Evolutionary conservation across 2,797 vertebrate species (phyloP), one percentile per base, ranked within the genome.

Genomic region (Danio aesculapii): DNA sequence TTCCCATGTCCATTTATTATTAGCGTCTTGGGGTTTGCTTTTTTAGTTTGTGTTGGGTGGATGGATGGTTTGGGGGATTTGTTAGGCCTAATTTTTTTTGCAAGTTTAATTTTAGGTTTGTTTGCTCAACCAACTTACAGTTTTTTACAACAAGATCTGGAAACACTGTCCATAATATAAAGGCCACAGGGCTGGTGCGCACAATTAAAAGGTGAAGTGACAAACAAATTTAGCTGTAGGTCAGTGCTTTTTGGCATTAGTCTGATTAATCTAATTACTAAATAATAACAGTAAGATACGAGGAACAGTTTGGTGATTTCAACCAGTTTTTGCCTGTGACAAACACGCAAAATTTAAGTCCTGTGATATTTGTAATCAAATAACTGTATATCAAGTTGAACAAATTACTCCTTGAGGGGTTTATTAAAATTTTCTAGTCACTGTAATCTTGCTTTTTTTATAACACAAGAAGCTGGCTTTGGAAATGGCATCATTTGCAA

Each of bases 351-450:
- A 71, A 62, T 55, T n/a, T n/a, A 63, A 53, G 39, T 53, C 17
- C 39, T 72, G 63, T 72, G 58, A 63, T 55, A 44, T 79, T 71
- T 53, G 19, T 19, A 69, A 52, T 49, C 55, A 52, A 70, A 30
- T 30, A 30, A 30, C 30, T 1, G 30, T 30, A 30, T 30, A 79
- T 79, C 55, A 71, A 71, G 47, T 70, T 80, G 30, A 50, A 39
- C 59, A 64, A 47, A 80, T 57, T 47, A 64, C 43, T 55, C 69
- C 78, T 80, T 49, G 8, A 73, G 78, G 69, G 59, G 2, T 49
- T 73, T 80, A 66, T 73, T 80, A 9, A 64, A 57, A 64, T 72
- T 13, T 79, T 62, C 47, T 39, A 50, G 57, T 62, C 46, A 12
- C 58, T 63, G 59, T 30, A 72, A 64, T 80, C 43, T 73, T 0